phyloP scores from a whole-genome alignment of 2,797 vertebrate genomes.

The Pseudochaenichthys georgianus region DNA sequence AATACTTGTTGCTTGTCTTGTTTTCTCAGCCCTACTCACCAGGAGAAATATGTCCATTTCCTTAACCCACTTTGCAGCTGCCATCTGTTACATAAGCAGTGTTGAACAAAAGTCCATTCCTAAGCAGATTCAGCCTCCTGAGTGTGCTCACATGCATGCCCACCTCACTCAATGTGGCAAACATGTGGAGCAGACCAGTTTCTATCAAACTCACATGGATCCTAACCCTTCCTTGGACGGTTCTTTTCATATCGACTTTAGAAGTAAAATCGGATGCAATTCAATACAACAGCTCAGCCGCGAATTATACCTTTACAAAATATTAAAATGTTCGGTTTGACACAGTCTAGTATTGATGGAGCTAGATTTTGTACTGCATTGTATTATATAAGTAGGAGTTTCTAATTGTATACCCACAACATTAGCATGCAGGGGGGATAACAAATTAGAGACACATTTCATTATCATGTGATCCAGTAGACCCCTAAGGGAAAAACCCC shows the following conservation, averaged over 20 bases:
- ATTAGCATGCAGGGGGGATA: no score
- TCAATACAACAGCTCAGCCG: background rate
- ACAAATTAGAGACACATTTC: background rate
- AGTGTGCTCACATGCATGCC: background rate
- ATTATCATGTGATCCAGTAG: background rate
- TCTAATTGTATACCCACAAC: background rate
- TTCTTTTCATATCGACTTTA: background rate
- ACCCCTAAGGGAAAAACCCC: background rate
- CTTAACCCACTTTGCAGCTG: conserved; percentile 36
- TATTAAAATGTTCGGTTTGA: background rate
- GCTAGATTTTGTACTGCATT: no score
- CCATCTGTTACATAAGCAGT: conserved; percentile 35
- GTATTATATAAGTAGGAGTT: background rate
- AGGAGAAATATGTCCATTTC: conserved; percentile 49
- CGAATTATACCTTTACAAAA: background rate
- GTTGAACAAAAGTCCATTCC: conserved; percentile 20
- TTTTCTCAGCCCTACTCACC: conserved; percentile 51
- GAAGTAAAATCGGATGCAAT: background rate
- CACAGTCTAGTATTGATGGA: no score
- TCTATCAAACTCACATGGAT: background rate
- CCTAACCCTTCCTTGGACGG: background rate
- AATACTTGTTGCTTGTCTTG: conserved; percentile 53
- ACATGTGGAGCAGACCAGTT: conserved; percentile 2
- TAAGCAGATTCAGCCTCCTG: conserved; percentile 18
- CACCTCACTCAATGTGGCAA: conserved; percentile 1